Evolutionary conservation across 2,113 vertebrate species (phyloP).

Genomic region (Cepphus grylle): DNA sequence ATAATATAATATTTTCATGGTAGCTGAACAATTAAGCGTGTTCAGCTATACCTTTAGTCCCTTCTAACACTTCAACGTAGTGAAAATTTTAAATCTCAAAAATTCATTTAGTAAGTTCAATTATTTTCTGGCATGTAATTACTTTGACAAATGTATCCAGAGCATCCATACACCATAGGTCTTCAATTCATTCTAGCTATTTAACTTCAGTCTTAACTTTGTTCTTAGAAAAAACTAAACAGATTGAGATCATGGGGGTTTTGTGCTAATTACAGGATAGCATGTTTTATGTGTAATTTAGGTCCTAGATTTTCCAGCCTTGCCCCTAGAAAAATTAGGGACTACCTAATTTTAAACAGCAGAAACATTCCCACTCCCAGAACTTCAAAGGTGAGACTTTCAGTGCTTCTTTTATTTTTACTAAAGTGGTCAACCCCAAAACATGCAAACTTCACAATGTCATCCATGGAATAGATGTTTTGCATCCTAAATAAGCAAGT

Average conservation of each 20-base stretch:
- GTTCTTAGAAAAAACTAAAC: background rate
- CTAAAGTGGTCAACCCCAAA: background rate
- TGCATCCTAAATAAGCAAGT: background rate
- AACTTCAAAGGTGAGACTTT: background rate
- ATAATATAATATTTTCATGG: background rate
- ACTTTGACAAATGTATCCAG: background rate
- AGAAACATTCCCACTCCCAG: background rate
- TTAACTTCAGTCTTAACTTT: background rate
- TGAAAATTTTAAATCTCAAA: background rate
- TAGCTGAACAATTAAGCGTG: background rate
- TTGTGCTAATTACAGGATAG: background rate
- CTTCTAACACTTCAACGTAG: background rate
- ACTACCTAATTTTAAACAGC: background rate
- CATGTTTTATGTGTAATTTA: background rate
- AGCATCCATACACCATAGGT: background rate
- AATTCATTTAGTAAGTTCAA: background rate
- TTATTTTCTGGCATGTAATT: background rate
- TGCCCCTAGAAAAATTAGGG: background rate
- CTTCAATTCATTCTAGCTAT: background rate
- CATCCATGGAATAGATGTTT: background rate
- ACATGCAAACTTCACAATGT: background rate
- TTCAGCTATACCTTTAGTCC: background rate
- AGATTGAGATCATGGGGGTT: background rate
- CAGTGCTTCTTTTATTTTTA: background rate
- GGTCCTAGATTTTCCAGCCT: background rate